Evolutionary conservation across 2,888 invertebrate species (phyloP), one percentile per base, ranked within the genome.

Genomic region (Dorcus hopei): DNA sequence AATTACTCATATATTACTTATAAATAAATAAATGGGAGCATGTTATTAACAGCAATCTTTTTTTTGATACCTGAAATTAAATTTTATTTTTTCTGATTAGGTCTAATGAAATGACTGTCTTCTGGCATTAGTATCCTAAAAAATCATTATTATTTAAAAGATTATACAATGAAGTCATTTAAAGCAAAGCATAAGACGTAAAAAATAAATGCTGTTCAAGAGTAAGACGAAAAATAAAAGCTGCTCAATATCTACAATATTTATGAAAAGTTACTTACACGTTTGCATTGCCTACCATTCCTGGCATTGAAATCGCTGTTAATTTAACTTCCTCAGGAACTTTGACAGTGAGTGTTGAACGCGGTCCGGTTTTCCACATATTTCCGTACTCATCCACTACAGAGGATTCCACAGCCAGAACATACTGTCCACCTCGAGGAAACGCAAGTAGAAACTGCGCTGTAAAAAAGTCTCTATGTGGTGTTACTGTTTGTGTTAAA

Each of bases 381-480:
- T 89, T 87, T 0, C 91, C 93, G 62, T 85, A 82, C 65, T 90
- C 88, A 76, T 97, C 96, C 1, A 95, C 85, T 54, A 95, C 87
- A 62, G 90, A 89, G 0, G 95, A 93, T 72, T 93, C 93, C 6
- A 95, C 87, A 0, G 87, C 88, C 33, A 96, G 87, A 61, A 86
- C 81, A 77, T 90, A 90, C 64, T 89, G 85, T 0, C 87, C 87
- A 9, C 87, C 87, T 64, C 80, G 77, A 6, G 82, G 81, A 67
- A 93, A 87, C 0, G 87, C 85, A 40, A 97, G 82, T 51, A 97
- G 80, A 78, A 97, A 96, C 76, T 94, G 94, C 0, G 94, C 93
- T 0, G 93, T 91, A 78, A 97, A 95, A 81, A 96, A 97, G 75
- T 97, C 97, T 33, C 94, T 88, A 70, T 95, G 93, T 0, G 96